A percentile compares a stretch with the other conserved stretches of the same genome.
These are phyloP conservation scores for Menidia beryllina DNA, from an alignment of 2,113 vertebrate genomes.

Conservation along the genomic window DNA sequence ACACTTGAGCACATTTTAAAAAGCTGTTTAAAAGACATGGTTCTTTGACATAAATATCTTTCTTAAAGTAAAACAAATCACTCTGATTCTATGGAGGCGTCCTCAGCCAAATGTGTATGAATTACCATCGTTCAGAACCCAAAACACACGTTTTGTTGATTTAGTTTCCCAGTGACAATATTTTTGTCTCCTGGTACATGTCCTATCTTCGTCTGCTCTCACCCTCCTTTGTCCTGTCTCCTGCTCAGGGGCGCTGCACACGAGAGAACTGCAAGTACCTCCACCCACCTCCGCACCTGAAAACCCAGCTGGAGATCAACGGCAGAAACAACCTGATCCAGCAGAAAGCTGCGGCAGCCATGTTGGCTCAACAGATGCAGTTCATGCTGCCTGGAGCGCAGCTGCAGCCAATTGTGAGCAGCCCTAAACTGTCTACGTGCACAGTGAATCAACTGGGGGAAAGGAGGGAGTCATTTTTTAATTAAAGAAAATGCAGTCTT, in stretches of 20 bases:
- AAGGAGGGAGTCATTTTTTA: not conserved
- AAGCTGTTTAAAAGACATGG: not conserved
- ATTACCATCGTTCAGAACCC: not conserved
- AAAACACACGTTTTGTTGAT: conserved; percentile 3
- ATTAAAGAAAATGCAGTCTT: not conserved
- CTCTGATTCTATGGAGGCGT: conserved; percentile 8
- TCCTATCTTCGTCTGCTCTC: not conserved
- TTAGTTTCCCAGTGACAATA: conserved; percentile 22
- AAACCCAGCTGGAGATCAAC: conserved; percentile 97
- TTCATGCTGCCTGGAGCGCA: conserved; percentile 94
- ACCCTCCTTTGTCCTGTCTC: conserved; percentile 4
- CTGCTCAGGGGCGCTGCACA: conserved; percentile 90
- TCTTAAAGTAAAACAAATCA: conserved; percentile 20
- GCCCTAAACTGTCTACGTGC: not conserved
- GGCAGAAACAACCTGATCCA: conserved; percentile 99
- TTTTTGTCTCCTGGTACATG: conserved; percentile 18
- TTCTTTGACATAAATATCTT: not conserved
- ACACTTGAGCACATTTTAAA: too few species aligned
- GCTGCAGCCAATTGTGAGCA: conserved; percentile 93
- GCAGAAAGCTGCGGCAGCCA: conserved; percentile 95
- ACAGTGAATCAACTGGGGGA: not conserved
- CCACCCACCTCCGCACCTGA: conserved; percentile 96
- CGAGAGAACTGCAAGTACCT: conserved; percentile 99
- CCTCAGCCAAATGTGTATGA: not conserved
- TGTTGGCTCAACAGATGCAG: conserved; percentile 99